Conservation (phyloP, 2,113 vertebrate species). For the Paracanthobrama guichenoti region DNA sequence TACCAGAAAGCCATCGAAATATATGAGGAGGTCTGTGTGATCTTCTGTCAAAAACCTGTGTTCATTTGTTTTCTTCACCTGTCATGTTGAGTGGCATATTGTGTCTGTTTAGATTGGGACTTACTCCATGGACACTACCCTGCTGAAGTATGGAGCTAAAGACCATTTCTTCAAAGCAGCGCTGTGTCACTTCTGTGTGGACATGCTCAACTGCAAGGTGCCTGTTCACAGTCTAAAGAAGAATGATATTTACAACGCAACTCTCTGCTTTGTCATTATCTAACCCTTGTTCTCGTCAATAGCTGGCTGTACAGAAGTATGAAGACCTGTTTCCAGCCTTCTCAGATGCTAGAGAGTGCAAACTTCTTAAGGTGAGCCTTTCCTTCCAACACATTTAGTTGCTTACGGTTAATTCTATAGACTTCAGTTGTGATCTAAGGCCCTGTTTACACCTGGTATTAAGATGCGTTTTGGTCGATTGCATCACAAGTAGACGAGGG, state of each 20-base stretch:
- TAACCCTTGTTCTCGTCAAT: not conserved
- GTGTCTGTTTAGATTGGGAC: conserved; percentile 67
- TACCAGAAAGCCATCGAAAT: conserved; percentile 83
- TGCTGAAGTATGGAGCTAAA: conserved; percentile 83
- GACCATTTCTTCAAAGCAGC: conserved; percentile 85
- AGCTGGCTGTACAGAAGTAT: conserved; percentile 81
- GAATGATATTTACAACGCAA: not conserved
- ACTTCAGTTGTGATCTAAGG: not conserved
- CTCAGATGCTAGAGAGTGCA: conserved; percentile 80
- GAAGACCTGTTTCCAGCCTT: conserved; percentile 83
- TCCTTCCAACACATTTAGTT: not conserved
- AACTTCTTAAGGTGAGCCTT: conserved; percentile 75
- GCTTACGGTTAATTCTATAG: not conserved
- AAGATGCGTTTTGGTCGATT: no score
- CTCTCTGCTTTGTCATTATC: not conserved
- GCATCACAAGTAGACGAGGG: no score
- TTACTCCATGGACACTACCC: conserved; percentile 80
- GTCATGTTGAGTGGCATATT: not conserved
- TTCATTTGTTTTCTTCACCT: not conserved
- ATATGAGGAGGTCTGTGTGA: conserved; percentile 76
- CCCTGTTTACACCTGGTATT: no score
- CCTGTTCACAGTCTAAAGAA: not conserved
- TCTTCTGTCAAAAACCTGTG: not conserved
- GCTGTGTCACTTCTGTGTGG: conserved; percentile 84
- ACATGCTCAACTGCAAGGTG: conserved; percentile 84